Percentiles rank a stretch among this genome's conserved stretches.
Conservation (phyloP, 2,797 vertebrate genomes). For the Saxicola maurus region DNA sequence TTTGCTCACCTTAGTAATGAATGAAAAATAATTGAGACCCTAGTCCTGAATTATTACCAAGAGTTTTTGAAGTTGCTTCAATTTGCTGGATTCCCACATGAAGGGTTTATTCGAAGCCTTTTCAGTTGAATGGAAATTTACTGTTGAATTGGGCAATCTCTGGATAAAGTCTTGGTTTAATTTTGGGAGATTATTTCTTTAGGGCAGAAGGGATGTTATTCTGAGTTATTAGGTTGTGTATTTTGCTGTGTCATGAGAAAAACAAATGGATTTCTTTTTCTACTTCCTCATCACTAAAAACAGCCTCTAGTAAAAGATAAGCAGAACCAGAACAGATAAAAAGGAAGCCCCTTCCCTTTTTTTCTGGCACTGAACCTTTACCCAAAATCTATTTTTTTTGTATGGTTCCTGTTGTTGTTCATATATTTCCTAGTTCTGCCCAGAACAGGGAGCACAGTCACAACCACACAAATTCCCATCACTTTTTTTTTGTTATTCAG, state of each 20-base stretch:
- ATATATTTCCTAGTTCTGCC: slow-evolving; percentile 5
- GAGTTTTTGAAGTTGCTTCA: neutral
- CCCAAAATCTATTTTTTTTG: slow-evolving; percentile 2
- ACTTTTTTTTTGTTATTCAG: neutral
- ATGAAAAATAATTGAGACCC: neutral
- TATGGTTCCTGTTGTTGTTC: slow-evolving; percentile 55
- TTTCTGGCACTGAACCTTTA: slow-evolving; percentile 44
- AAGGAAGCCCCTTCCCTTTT: slow-evolving; percentile 45
- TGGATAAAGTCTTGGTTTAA: slow-evolving; percentile 46
- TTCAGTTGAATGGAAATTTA: slow-evolving; percentile 37
- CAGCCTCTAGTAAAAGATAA: slow-evolving; percentile 52
- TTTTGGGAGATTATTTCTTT: slow-evolving; percentile 57
- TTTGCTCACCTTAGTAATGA: neutral
- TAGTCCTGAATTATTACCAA: neutral
- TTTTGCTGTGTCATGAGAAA: slow-evolving; percentile 56
- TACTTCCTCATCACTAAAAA: slow-evolving; percentile 59
- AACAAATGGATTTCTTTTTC: slow-evolving; percentile 46
- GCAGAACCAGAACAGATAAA: slow-evolving; percentile 47
- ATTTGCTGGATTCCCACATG: neutral
- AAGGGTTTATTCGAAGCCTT: neutral
- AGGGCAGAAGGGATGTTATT: slow-evolving; percentile 55
- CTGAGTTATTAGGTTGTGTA: slow-evolving; percentile 30
- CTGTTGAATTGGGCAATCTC: slow-evolving; percentile 28
- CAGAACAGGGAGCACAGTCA: neutral
- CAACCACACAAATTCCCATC: neutral